These are phyloP conservation scores for Heliconius ethilla DNA, from an alignment of 2,888 invertebrate genomes.

Conservation along the genomic window DNA sequence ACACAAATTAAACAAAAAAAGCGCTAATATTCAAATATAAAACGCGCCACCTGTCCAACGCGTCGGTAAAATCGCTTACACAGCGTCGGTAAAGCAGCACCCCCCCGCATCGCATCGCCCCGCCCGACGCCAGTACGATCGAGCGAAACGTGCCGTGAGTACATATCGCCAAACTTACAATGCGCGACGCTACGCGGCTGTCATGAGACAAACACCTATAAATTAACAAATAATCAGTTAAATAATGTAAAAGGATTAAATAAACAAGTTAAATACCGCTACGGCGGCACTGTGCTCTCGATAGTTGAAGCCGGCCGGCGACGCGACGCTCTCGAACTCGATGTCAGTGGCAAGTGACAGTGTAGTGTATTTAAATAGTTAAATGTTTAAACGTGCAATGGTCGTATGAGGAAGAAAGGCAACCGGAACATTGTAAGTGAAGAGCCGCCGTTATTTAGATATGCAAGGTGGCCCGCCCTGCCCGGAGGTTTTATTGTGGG, in stretches of 20 bases:
- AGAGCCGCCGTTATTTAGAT: slow-evolving; percentile 72
- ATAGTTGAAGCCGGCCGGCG: slow-evolving; percentile 85
- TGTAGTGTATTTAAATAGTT: slow-evolving; percentile 80
- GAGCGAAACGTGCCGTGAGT: slow-evolving; percentile 75
- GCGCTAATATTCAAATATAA: slow-evolving; percentile 28
- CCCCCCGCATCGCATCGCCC: slow-evolving; percentile 59
- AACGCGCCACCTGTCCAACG: slow-evolving; percentile 67
- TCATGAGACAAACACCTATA: slow-evolving; percentile 67
- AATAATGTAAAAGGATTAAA: slow-evolving; percentile 82
- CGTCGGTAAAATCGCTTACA: slow-evolving; percentile 54
- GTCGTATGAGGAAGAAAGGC: slow-evolving; percentile 82
- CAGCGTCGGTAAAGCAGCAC: slow-evolving; percentile 58
- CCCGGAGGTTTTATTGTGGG: slow-evolving; percentile 69
- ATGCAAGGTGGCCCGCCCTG: slow-evolving; percentile 75
- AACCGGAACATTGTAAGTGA: slow-evolving; percentile 80
- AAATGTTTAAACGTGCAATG: slow-evolving; percentile 82
- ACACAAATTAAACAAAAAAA: not conserved
- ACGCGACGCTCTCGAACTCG: slow-evolving; percentile 76
- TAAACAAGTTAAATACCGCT: slow-evolving; percentile 74
- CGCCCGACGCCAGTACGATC: slow-evolving; percentile 72
- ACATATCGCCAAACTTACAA: slow-evolving; percentile 57
- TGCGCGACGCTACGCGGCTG: slow-evolving; percentile 71
- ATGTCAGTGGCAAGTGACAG: slow-evolving; percentile 78
- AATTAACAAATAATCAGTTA: slow-evolving; percentile 75
- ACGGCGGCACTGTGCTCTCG: slow-evolving; percentile 76